Evolutionary conservation across 1,140 invertebrate genomes (phyloP), one percentile per base, ranked within the genome.

Genomic region (Diabrotica virgifera): DNA sequence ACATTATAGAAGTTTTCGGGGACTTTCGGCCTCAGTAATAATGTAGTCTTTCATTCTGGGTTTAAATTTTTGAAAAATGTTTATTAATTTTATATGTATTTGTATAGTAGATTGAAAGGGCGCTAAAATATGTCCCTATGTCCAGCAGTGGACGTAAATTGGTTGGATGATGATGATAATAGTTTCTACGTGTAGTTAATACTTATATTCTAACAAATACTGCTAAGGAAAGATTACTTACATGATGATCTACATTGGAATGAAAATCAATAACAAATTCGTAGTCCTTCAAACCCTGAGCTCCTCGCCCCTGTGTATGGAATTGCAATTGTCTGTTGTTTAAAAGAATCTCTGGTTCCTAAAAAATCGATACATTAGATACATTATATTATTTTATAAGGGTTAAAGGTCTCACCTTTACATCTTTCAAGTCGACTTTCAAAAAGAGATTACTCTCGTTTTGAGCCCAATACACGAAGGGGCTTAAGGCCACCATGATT

Each of bases 381-480:
- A 24, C 7, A 35, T 61, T 12, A 55, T 60, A 50, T 36, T 60
- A 11, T 59, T 36, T 50, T 4, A 10, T n/a, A 12, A 8, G 14
- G n/a, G 36, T 62, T 57, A 53, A 60, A 12, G 59, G 54, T 37
- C 52, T 64, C 83, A 90, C 89, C 80, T 86, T 82, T 36, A 89
- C 89, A 82, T 95, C 89, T 77, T 89, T 90, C 51, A 96, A 82
- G 77, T 95, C 94, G 62, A 96, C 86, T 80, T 90, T 91, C 8
- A 96, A 78, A 13, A 87, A 89, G 40, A 96, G 77, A 66, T 83
- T 83, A 69, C 85, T 82, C 72, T 89, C 87, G 38, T 90, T 94
- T 85, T 96, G 94, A 10, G 93, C 92, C 94, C 94, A 97, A 79
- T 94, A 96, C 0, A 96, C 92, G 79, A 95, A 93, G 5, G 94